Evolutionary conservation across 2,888 invertebrate species (phyloP), one percentile per base, ranked within the genome.

Genomic region (Rhabditophanes sp.): DNA sequence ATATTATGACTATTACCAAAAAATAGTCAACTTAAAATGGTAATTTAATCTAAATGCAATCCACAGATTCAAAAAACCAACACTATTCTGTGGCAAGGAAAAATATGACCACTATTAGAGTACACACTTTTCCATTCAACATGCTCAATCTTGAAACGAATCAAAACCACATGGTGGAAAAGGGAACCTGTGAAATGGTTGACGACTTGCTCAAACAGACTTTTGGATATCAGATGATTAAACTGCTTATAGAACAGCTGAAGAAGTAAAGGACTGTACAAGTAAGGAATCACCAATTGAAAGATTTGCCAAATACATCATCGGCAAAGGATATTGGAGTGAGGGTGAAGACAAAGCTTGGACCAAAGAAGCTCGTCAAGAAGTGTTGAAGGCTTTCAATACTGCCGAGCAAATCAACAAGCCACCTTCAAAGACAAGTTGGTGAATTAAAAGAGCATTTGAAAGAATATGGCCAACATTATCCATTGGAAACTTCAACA

Each of bases 391-490:
- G 42, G 77, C 80, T 7, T 82, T 93, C 70, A 75, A 75, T 18
- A 71, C 73, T 18, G 84, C 88, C 0, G 93, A 93, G 65, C 82
- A 80, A 60, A 76, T 77, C 60, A 74, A 75, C 35, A 81, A 82
- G 65, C 84, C 83, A 0, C 75, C 70, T 93, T 26, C 70, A 80
- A 53, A 76, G 78, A 63, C 93, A 93, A 73, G 75, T 79, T 73
- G 67, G 75, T 17, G 74, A 78, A 50, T 77, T 90, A 76, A 78
- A 81, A 63, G 70, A 75, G 12, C 90, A 90, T 66, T 67, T 93
- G 5, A 70, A 75, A 37, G 76, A 77, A 50, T 80, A 88, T 66
- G 75, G 76, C 41, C 78, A 85, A 47, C 76, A 82, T 65, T 93
- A 93, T 70, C 85, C 87, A 1, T 52, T 82, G 30, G 47, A 48